Base-by-base conservation (phyloP, 2,888 invertebrate species). In the Odontocolon sp. region DNA sequence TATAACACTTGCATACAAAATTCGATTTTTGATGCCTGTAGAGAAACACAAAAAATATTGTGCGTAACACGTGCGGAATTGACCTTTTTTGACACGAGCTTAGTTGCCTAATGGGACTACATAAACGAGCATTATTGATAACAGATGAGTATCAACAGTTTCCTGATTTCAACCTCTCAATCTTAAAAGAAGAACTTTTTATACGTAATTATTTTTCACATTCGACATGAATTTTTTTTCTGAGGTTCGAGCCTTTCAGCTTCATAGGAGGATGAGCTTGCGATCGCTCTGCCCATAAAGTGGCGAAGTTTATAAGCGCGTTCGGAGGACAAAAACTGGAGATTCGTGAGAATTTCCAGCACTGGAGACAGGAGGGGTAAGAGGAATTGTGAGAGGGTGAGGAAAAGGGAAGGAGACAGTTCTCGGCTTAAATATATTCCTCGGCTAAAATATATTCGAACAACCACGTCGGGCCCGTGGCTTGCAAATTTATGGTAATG, bases 401-500 rank as follows among this genome's bases (percentile, higher is more conserved):
- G 6, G 52, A 52, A 18, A 72, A 73, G 59, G 73, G 45, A 69
- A 59, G 45, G 40, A 67, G 31, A 57, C 57, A 54, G 40, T n/a
- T 16, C 42, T 31, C 26, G 40, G 59, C 59, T 71, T 54, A 76
- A 76, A 71, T 70, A 74, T 74, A 64, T 77, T 74, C 77, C 77
- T 50, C 70, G 18, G 82, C 80, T 83, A 80, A 84, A 84, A 85
- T 86, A 84, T 84, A 85, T 86, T 85, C 82, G 77, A 82, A 81
- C 82, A 80, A 85, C 83, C 79, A 79, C 78, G 80, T 26, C 80
- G 82, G 73, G 57, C 77, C 81, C 81, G 82, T 75, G 81, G 81
- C 83, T 86, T 87, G 86, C 87, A 87, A 86, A 87, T 87, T 86
- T 86, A 87, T 87, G 87, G 84, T 86, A 87, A 87, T 87, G 70